Conservation (phyloP, 2,797 vertebrate genomes). For the Lacerta viridis region DNA sequence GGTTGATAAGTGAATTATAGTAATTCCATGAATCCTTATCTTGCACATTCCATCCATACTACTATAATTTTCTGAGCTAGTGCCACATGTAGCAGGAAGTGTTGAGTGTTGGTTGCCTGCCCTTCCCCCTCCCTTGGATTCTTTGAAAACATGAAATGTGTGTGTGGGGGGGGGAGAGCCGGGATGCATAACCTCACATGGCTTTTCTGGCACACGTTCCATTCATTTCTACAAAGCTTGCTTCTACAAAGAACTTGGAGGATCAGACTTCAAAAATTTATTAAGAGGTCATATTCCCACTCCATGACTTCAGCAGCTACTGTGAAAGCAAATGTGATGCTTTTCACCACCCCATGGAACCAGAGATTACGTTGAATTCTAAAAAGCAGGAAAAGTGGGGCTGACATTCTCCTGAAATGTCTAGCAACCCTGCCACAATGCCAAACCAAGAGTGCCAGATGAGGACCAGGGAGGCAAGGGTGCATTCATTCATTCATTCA, state of each 20-base stretch:
- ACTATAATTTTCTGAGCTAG: conserved; percentile 43
- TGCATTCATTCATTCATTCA: too few relatives aligned
- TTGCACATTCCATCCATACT: conserved; percentile 51
- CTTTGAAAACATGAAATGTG: background rate
- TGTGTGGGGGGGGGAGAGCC: background rate
- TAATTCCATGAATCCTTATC: conserved; percentile 54
- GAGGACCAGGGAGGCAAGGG: background rate
- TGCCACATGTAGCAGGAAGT: background rate
- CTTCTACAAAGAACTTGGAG: background rate
- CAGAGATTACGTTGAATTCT: background rate
- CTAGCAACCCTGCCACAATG: too few relatives aligned
- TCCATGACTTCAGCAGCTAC: background rate
- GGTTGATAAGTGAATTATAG: conserved; percentile 57
- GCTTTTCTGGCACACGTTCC: background rate
- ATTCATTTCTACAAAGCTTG: background rate
- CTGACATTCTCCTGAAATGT: background rate
- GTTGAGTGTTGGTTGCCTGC: conserved; percentile 16
- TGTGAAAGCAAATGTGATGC: background rate
- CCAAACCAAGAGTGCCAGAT: too few relatives aligned
- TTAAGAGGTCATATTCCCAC: conserved; percentile 7
- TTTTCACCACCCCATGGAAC: background rate
- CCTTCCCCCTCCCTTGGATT: fast-evolving
- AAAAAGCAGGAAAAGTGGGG: background rate
- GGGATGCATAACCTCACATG: background rate
- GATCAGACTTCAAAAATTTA: background rate